These are phyloP conservation scores for Lasioglossum malachurum DNA, from an alignment of 2,888 invertebrate genomes.

Conservation along the genomic window DNA sequence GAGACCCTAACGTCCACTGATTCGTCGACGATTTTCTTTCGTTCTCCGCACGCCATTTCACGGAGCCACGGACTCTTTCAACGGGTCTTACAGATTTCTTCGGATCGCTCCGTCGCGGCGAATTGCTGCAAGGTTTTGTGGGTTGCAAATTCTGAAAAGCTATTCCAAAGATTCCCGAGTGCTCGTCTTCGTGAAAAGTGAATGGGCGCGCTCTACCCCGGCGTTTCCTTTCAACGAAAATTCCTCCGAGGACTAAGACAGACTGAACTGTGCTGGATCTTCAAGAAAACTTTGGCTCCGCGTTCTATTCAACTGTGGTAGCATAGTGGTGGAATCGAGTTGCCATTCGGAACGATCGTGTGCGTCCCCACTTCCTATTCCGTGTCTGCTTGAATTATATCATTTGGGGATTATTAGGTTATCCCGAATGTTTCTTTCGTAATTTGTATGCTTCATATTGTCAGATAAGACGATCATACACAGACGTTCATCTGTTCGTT, in stretches of 20 bases:
- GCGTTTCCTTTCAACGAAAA: neutral
- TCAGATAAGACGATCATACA: neutral
- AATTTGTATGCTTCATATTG: neutral
- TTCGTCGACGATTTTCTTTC: constrained; percentile 23
- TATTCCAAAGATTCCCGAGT: neutral
- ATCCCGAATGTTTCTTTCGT: neutral
- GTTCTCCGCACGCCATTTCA: neutral
- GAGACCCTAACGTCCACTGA: constrained; percentile 57
- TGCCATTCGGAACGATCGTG: neutral
- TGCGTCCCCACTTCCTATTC: neutral
- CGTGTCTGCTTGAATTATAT: neutral
- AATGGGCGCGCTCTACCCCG: neutral
- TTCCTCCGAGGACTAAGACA: neutral
- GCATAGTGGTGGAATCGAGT: neutral
- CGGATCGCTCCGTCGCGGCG: neutral
- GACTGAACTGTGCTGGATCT: neutral
- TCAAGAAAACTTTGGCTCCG: neutral
- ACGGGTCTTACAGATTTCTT: neutral
- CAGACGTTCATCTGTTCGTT: neutral
- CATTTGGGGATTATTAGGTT: neutral
- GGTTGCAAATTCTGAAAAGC: neutral
- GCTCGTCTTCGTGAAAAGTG: neutral
- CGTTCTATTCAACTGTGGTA: neutral
- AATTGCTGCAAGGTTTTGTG: neutral
- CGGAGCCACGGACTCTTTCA: too few species aligned